Percentiles rank a stretch among this genome's conserved stretches.
phyloP scores from a whole-genome alignment of 2,888 invertebrate genomes.

The Ormyrus pomaceus region DNA sequence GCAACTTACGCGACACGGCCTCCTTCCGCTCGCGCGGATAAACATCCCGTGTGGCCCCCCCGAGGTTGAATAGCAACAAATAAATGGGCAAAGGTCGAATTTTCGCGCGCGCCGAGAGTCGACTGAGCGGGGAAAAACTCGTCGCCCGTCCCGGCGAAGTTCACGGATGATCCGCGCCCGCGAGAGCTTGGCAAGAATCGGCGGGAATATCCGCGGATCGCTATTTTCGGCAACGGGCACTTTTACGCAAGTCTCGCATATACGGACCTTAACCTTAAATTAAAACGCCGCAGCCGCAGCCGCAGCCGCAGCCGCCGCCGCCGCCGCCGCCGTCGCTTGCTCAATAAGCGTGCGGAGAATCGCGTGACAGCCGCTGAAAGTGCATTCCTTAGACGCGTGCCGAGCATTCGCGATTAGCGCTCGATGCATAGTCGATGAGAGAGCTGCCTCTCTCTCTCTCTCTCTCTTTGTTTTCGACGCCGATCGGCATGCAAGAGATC shows the following conservation, averaged over 20 bases:
- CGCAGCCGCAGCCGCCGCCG: background rate
- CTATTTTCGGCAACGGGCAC: slow-evolving; percentile 31
- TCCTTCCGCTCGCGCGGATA: no score
- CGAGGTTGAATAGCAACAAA: background rate
- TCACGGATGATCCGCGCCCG: slow-evolving; percentile 34
- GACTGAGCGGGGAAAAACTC: slow-evolving; percentile 27
- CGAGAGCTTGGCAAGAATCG: slow-evolving; percentile 21
- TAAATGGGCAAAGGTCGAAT: slow-evolving; percentile 19
- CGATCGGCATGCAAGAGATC: background rate
- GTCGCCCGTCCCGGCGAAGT: slow-evolving; percentile 24
- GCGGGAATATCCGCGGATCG: slow-evolving; percentile 36
- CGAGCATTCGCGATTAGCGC: slow-evolving; percentile 2
- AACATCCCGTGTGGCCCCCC: no score
- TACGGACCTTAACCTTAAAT: slow-evolving; percentile 55
- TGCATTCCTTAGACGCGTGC: slow-evolving; percentile 8
- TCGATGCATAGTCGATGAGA: slow-evolving; percentile 16
- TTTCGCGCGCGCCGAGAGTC: slow-evolving; percentile 18
- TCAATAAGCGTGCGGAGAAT: background rate
- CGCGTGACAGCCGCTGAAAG: no score
- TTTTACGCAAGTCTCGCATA: background rate
- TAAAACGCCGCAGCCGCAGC: background rate
- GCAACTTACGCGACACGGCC: background rate
- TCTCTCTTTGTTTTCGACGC: background rate
- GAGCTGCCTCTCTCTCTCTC: background rate
- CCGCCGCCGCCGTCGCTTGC: background rate